phyloP scores from a whole-genome alignment of 2,888 invertebrate genomes.

The Selenia dentaria region DNA sequence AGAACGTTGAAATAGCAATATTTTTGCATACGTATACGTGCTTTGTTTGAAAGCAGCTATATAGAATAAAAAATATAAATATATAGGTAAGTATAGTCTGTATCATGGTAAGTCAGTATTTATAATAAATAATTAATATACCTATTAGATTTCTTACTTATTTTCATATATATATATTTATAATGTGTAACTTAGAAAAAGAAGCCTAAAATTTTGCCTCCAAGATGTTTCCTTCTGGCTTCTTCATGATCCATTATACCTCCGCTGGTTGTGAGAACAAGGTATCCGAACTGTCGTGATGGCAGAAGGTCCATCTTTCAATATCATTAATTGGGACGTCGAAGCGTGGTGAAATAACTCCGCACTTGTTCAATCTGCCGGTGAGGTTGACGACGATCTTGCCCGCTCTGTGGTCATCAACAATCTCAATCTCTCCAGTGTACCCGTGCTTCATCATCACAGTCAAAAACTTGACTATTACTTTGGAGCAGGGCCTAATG shows the following conservation, averaged over 20 bases:
- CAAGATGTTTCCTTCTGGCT: slow-evolving; percentile 99
- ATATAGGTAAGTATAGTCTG: too few species aligned
- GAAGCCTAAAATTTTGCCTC: slow-evolving; percentile 99
- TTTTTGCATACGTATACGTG: too few species aligned
- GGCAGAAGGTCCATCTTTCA: slow-evolving; percentile 99
- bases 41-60: too few species aligned
- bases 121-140: too few species aligned
- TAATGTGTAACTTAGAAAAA: slow-evolving; percentile 98
- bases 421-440: slow-evolving; percentile 99
- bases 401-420: slow-evolving; percentile 99
- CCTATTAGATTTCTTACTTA: too few species aligned
- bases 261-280: slow-evolving; percentile 99
- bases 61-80: too few species aligned
- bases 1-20: too few species aligned
- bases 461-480: slow-evolving; percentile 98
- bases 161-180: too few species aligned
- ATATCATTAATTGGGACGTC: slow-evolving; percentile 98
- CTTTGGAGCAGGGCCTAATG: slow-evolving; percentile 99
- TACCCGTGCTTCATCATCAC: slow-evolving; percentile 99
- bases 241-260: slow-evolving; percentile 99
- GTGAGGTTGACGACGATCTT: slow-evolving; percentile 99
- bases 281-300: slow-evolving; percentile 99
- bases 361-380: slow-evolving; percentile 99
- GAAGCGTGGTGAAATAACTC: slow-evolving; percentile 99
- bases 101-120: too few species aligned